These are phyloP conservation scores for Cephus runcator DNA, from an alignment of 2,888 invertebrate genomes.

Conservation along the genomic window DNA sequence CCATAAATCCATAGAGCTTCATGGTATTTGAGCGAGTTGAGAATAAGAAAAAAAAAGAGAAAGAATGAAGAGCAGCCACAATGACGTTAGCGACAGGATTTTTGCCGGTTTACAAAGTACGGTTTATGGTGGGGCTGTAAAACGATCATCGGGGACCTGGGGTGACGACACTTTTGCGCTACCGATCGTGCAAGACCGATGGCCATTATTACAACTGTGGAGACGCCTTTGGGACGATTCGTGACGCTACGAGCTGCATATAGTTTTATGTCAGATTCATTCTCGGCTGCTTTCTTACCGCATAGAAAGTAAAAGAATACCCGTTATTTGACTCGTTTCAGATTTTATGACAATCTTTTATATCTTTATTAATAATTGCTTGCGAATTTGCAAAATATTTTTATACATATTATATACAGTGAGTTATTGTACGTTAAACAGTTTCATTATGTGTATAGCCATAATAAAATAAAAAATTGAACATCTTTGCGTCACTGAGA, in stretches of 20 bases:
- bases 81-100: slow-evolving; percentile 25
- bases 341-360: not conserved
- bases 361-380: not conserved
- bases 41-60: not conserved
- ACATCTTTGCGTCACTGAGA: not conserved
- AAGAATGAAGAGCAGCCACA: slow-evolving; percentile 10
- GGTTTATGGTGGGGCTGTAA: slow-evolving; percentile 53
- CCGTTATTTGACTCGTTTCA: not conserved
- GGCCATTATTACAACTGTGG: slow-evolving; percentile 29
- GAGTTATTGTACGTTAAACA: too few relatives aligned
- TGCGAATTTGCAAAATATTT: not conserved
- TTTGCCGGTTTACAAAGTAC: slow-evolving; percentile 40
- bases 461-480: too few relatives aligned
- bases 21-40: not conserved
- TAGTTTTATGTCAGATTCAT: not conserved
- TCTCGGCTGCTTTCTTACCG: too few relatives aligned
- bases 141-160: slow-evolving; percentile 54
- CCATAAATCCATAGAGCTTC: slow-evolving; percentile 36
- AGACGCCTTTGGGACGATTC: not conserved
- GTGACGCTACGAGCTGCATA: not conserved
- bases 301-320: not conserved
- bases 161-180: slow-evolving; percentile 60
- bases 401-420: not conserved
- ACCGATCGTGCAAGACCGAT: slow-evolving; percentile 38
- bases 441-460: too few relatives aligned